Base-by-base conservation (phyloP, 2,113 vertebrate genomes). In the Labeo rohita region DNA sequence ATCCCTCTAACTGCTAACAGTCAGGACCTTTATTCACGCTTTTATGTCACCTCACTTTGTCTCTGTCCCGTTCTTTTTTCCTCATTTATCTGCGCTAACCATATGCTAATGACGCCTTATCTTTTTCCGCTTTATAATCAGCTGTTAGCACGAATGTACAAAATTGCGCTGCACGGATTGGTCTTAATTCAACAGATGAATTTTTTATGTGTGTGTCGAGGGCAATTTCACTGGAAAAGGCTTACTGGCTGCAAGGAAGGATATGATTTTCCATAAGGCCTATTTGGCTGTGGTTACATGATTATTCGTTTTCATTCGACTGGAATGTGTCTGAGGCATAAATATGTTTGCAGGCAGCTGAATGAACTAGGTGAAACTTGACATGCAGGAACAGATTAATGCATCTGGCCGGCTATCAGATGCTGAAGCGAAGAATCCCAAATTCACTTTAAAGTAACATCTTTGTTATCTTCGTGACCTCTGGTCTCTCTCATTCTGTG, bases 51-150 rank as follows among this genome's bases (percentile, higher is more conserved):
- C 36, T 85, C 66, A 66, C 36, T 56, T 72, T 61, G 36, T 61
- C 9, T 65, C 43, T 39, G 49, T 50, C 34, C 50, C 9, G n/a
- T 50, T 79, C 74, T 6, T 34, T 80, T 54, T 59, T 6, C n/a
- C 66, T 39, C 39, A 50, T 75, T 84, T 65, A 80, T 86, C 56
- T 80, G 49, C 52, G 66, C 56, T 56, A 34, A 72, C 39, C 50
- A 65, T 66, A 86, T 16, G 56, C 87, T 91, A 90, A 89, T 90
- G 85, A 92, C 18, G 90, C 86, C 91, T 92, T 93, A 92, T 91
- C 66, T 8, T 83, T 54, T 39, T 79, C 45, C 45, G 54, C 80
- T 90, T 88, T 86, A 86, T 89, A 91, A 92, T 92, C 87, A 82
- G 72, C 80, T 16, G 36, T 77, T 16, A 88, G 45, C 85, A 86